Base-by-base conservation (phyloP, 1,140 invertebrate species). In the Drosophila obscura region DNA sequence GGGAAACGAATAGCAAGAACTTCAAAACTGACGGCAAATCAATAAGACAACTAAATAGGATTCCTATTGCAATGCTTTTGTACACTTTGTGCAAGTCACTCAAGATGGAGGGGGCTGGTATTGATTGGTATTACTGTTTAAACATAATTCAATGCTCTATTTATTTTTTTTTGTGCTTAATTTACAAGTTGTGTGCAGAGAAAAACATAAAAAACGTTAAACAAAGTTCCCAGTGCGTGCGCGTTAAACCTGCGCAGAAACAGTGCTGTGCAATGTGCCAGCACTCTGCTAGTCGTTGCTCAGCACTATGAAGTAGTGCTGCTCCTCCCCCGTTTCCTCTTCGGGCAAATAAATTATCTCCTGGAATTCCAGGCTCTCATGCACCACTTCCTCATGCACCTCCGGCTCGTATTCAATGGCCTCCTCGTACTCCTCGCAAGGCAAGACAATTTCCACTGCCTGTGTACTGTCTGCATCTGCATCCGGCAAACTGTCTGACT, bases 161-260 rank as follows among this genome's bases (percentile, higher is more conserved):
- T 55, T 75, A 55, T 66, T 45, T 63, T 8, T 8, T 51, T 43
- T 44, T 75, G 68, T 72, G 67, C 68, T 72, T 56, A 75, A 59
- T 75, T 75, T 55, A 75, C 43, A 66, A 66, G 53, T 31, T 35
- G 57, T 53, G 72, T 75, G 72, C 72, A 75, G 72, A 66, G 72
- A 75, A 75, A 75, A 75, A 75, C 72, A 75, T 74, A 75, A 66
- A 65, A 74, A 75, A 75, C 71, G 71, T 75, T 75, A 66, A 75
- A 75, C 72, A 75, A 75, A 53, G 15, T 43, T 31, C 43, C 44
- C 55, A 59, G 72, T 59, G 72, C 67, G 69, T 72, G 49, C 48
- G 72, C 72, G 71, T 48, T 19, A 31, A 48, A 55, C 72, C 56
- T 72, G 67, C 68, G 68, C 67, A 72, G 56, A 44, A 26, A 71